A percentile compares a stretch with the other conserved stretches of the same genome.
Conservation (phyloP, 2,888 invertebrate genomes). For the Cecidostiba fungosa region DNA sequence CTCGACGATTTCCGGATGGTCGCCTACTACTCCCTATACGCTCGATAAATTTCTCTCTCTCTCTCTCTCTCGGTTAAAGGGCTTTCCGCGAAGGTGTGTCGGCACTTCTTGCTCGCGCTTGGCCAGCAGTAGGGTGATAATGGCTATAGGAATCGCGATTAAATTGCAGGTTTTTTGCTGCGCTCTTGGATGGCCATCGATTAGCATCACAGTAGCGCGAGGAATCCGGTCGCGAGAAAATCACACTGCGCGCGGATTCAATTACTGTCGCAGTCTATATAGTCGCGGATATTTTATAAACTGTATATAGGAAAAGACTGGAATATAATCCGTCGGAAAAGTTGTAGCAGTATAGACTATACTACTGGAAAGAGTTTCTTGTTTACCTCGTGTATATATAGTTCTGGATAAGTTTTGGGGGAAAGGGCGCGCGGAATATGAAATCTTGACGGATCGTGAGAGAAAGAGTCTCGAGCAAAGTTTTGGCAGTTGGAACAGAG, state of each 20-base stretch:
- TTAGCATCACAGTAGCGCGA: background rate
- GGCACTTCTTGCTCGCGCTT: background rate
- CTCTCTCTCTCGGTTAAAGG: background rate
- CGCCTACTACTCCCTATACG: background rate
- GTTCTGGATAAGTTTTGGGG: conserved; percentile 1
- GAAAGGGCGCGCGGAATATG: background rate
- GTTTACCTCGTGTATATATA: conserved; percentile 16
- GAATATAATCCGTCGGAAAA: conserved; percentile 13
- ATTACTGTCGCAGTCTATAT: background rate
- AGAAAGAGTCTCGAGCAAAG: background rate
- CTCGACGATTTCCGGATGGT: conserved; percentile 21
- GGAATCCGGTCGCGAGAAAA: background rate
- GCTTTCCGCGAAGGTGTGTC: background rate
- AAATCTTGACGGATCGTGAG: conserved; percentile 30
- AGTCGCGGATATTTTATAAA: conserved; percentile 18
- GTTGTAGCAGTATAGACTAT: too few species aligned
- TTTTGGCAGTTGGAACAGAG: conserved; percentile 20
- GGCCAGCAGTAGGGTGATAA: background rate
- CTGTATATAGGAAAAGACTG: background rate
- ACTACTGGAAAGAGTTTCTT: conserved; percentile 38
- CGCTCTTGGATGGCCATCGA: background rate
- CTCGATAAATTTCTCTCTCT: background rate
- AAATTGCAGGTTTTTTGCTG: background rate
- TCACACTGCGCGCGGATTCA: background rate
- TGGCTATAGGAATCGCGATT: background rate